These are phyloP conservation scores for Tetrapedia diversipes DNA, from an alignment of 2,888 invertebrate species.

Conservation along the genomic window DNA sequence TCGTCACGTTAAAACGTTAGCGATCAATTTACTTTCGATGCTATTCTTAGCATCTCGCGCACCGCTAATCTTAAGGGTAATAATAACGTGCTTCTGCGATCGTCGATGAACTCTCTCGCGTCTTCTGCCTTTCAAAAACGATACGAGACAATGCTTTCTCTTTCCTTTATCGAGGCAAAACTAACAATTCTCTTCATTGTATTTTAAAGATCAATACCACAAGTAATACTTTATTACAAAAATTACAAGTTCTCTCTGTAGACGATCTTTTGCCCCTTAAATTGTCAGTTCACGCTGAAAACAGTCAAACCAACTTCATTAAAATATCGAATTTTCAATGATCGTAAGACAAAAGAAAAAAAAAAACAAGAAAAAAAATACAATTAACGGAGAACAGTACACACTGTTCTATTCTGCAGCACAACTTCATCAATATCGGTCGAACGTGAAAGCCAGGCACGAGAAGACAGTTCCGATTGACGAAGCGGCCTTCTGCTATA, in stretches of 20 bases:
- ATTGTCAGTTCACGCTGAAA: too few species aligned
- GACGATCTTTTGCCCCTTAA: too few species aligned
- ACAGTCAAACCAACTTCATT: too few species aligned
- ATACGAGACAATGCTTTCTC: background rate
- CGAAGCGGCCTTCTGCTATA: conserved; percentile 19
- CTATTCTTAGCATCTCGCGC: conserved; percentile 45
- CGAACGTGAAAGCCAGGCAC: background rate
- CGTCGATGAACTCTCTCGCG: conserved; percentile 8
- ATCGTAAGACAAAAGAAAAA: too few species aligned
- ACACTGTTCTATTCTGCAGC: background rate
- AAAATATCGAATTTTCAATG: background rate
- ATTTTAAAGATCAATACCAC: too few species aligned
- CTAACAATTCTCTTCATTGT: background rate
- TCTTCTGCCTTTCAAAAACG: background rate
- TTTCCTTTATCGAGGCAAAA: background rate
- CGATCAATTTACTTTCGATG: conserved; percentile 51
- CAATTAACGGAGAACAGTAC: background rate
- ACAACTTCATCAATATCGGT: background rate
- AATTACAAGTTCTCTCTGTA: too few species aligned
- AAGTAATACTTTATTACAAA: too few species aligned
- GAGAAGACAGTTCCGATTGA: conserved; percentile 31
- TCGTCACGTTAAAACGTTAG: conserved; percentile 46
- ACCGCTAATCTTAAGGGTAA: conserved; percentile 30
- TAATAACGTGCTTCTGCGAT: conserved; percentile 26
- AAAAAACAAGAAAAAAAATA: too few species aligned